Conservation (phyloP, 2,113 vertebrate species). For the Pantherophis guttatus region DNA sequence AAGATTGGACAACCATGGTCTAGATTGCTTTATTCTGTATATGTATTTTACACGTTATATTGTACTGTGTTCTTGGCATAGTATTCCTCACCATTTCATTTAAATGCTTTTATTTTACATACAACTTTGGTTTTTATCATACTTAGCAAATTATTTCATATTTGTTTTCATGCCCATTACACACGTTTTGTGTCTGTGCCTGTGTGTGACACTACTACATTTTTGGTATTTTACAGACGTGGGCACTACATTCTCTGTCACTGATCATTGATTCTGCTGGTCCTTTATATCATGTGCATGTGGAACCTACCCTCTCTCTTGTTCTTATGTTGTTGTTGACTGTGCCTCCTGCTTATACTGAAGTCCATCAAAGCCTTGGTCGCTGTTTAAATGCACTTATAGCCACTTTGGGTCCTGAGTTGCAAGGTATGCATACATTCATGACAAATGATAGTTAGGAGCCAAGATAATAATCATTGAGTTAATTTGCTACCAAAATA, state of each 20-base stretch:
- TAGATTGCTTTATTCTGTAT: not conserved
- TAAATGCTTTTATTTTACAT: not conserved
- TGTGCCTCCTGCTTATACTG: constrained; percentile 79
- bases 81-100: not conserved
- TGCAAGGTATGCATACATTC: constrained; percentile 71
- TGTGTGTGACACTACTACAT: not conserved
- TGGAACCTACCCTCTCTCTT: constrained; percentile 82
- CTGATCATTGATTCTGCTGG: constrained; percentile 83
- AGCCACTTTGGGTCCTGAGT: constrained; percentile 76
- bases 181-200: not conserved
- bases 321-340: constrained; percentile 81
- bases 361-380: constrained; percentile 86
- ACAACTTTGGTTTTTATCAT: constrained; percentile 4
- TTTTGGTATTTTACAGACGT: constrained; percentile 70
- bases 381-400: constrained; percentile 80
- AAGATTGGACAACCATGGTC: not conserved
- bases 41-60: not conserved
- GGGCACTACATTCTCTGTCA: constrained; percentile 89
- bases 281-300: constrained; percentile 77
- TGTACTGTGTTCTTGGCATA: not conserved
- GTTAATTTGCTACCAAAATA: not conserved
- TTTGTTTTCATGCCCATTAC: not conserved
- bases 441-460: not conserved
- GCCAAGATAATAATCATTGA: not conserved
- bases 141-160: not conserved